Evolutionary conservation across 1,140 invertebrate species (phyloP).

Genomic region (Drosophila kurseongensis): DNA sequence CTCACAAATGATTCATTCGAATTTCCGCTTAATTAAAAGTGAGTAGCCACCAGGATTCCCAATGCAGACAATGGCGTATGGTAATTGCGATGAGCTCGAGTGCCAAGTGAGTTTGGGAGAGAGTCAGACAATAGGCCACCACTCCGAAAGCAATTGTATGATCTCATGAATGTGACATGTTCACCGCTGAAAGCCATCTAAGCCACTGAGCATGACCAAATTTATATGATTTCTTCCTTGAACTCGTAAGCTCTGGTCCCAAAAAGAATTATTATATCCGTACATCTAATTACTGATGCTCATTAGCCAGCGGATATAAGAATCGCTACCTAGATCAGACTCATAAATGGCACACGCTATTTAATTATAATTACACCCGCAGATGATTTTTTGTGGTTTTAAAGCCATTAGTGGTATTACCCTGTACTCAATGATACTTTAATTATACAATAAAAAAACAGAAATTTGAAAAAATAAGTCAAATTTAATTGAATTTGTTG

Average conservation of each 20-base stretch:
- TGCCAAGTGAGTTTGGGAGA: slow-evolving; percentile 4
- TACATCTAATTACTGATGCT: slow-evolving; percentile 1
- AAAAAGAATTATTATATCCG: neutral
- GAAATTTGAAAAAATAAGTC: slow-evolving; percentile 3
- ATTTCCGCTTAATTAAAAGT: slow-evolving; percentile 27
- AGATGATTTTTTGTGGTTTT: slow-evolving; percentile 4
- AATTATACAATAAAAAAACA: slow-evolving; percentile 18
- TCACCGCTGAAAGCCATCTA: slow-evolving; percentile 22
- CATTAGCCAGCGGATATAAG: slow-evolving; percentile 33
- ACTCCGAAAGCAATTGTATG: slow-evolving; percentile 11
- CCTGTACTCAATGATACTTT: slow-evolving; percentile 6
- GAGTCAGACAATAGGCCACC: neutral
- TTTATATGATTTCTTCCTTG: neutral
- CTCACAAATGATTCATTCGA: slow-evolving; percentile 39
- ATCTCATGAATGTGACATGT: slow-evolving; percentile 43
- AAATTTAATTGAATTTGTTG: slow-evolving; percentile 2
- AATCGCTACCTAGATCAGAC: slow-evolving; percentile 13
- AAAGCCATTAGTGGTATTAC: slow-evolving; percentile 6
- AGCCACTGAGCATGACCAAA: slow-evolving; percentile 39
- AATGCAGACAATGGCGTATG: slow-evolving; percentile 40
- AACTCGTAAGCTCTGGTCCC: slow-evolving; percentile 10
- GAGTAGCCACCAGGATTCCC: slow-evolving; percentile 40
- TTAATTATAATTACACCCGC: slow-evolving; percentile 19
- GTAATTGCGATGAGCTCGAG: slow-evolving; percentile 22
- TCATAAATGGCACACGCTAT: slow-evolving; percentile 27